Evolutionary conservation across 2,888 invertebrate species (phyloP), one percentile per base, ranked within the genome.

Genomic region (Limnephilus marmoratus): DNA sequence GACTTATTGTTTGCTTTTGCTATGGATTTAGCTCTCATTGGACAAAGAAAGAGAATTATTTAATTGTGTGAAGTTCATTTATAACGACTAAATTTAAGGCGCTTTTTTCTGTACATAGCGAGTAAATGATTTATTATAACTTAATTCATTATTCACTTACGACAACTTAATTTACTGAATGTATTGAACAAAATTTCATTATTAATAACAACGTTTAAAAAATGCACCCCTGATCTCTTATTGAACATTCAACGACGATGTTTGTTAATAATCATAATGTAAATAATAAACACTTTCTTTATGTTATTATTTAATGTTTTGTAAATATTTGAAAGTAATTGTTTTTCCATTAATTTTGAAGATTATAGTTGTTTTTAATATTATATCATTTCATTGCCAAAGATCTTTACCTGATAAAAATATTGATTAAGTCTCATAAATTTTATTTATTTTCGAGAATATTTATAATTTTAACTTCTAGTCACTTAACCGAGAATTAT

Each of bases 361-460:
- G 9, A 41, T 41, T 9, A 41, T 11, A 41, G 7, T 41, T 45
- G 45, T 45, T 15, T 24, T 85, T 85, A 85, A 41, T 24, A 41
- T n/a, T 24, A 41, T 3, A 41, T n/a, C 31, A n/a, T 41, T 85
- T 41, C 45, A 85, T 37, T 41, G 85, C 85, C 85, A 85, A 85
- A 85, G 85, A 85, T 85, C n/a, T 85, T 85, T 85, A 85, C 85
- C 85, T 85, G 85, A 85, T 85, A 68, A n/a, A 85, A 11, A 18
- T 37, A 85, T 82, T 85, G 37, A 41, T 85, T 85, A 85, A 45
- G 85, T n/a, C 37, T 85, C n/a, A 41, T 45, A 34, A 24, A 41
- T 41, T 85, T 41, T 85, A 41, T 41, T 85, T 41, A 68, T 68
- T 68, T 68, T 2, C 68, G 68, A 68, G 68, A n/a, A 68, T 24